Conservation (phyloP, 2,113 vertebrate species). For the Stomatorhinus ivindoensis region DNA sequence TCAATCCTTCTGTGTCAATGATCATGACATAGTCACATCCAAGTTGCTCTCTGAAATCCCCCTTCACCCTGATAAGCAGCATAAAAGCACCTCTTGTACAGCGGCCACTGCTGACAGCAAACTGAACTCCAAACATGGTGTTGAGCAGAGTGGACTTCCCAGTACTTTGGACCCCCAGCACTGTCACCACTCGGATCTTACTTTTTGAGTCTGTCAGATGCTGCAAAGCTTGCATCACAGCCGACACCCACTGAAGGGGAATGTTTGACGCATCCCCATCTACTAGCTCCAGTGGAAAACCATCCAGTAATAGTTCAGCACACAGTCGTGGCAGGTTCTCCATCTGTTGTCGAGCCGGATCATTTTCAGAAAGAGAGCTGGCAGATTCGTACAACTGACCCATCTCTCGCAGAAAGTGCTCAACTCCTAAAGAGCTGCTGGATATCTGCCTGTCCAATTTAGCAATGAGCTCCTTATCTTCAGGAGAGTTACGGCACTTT, state of each 20-base stretch:
- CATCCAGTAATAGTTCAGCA: slow-evolving; percentile 41
- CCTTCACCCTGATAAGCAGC: slow-evolving; percentile 40
- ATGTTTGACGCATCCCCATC: slow-evolving; percentile 43
- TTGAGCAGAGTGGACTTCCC: slow-evolving; percentile 66
- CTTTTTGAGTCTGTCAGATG: slow-evolving; percentile 19
- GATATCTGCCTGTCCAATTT: slow-evolving; percentile 39
- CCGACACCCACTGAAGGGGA: slow-evolving; percentile 36
- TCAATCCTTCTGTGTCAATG: slow-evolving; percentile 58
- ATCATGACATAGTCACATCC: slow-evolving; percentile 60
- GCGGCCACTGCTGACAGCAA: slow-evolving; percentile 49
- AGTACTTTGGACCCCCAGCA: slow-evolving; percentile 39
- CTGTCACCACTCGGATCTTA: slow-evolving; percentile 32
- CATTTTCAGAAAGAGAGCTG: slow-evolving; percentile 27
- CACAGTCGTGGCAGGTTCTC: slow-evolving; percentile 43
- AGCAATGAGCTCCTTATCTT: slow-evolving; percentile 16
- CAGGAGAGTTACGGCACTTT: neutral
- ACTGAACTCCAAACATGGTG: slow-evolving; percentile 67
- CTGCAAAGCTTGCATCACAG: slow-evolving; percentile 32
- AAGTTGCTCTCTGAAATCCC: slow-evolving; percentile 46
- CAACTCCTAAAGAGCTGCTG: slow-evolving; percentile 57
- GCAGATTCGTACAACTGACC: slow-evolving; percentile 69
- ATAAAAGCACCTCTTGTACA: slow-evolving; percentile 57
- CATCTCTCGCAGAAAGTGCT: slow-evolving; percentile 71
- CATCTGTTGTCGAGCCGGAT: slow-evolving; percentile 25
- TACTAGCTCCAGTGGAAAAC: slow-evolving; percentile 43